Conservation (phyloP, 2,113 vertebrate genomes). For the Eleginops maclovinus region DNA sequence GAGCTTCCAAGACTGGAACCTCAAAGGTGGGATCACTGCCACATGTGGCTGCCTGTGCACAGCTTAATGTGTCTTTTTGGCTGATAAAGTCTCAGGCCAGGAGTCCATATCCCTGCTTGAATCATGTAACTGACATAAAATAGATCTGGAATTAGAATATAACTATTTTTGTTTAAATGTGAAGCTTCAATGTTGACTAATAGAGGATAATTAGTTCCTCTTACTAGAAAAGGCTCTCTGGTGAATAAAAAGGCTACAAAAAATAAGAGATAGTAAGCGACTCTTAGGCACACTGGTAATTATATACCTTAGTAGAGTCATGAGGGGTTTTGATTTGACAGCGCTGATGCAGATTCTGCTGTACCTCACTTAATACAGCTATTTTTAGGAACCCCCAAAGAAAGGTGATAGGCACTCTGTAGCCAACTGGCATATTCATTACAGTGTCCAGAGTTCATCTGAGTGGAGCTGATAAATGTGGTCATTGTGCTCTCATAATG, state of each 20-base stretch:
- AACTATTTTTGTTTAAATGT: slow-evolving; percentile 6
- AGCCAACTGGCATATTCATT: slow-evolving; percentile 47
- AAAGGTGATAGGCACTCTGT: slow-evolving; percentile 48
- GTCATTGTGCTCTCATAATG: slow-evolving; percentile 21
- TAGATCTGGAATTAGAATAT: not conserved
- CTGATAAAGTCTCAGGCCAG: slow-evolving; percentile 1
- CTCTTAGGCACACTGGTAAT: slow-evolving; percentile 24
- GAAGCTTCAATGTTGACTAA: not conserved
- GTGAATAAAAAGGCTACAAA: slow-evolving; percentile 11
- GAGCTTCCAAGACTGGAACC: slow-evolving; percentile 48
- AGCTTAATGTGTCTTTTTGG: slow-evolving; percentile 24
- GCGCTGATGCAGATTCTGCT: slow-evolving; percentile 26
- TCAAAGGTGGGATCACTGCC: slow-evolving; percentile 44
- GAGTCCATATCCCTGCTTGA: not conserved
- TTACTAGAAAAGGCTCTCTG: not conserved
- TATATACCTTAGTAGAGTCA: slow-evolving; percentile 27
- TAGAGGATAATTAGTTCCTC: not conserved
- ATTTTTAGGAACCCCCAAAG: slow-evolving; percentile 45
- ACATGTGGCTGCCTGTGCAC: slow-evolving; percentile 16
- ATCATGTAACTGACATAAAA: slow-evolving; percentile 20
- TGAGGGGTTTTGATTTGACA: slow-evolving; percentile 43
- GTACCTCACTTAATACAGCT: slow-evolving; percentile 30
- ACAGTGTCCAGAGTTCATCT: slow-evolving; percentile 28
- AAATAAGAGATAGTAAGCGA: slow-evolving; percentile 16
- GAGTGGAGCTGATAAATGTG: slow-evolving; percentile 29